Base-by-base conservation (phyloP, 2,113 vertebrate species). In the Eulacestoma nigropectus region DNA sequence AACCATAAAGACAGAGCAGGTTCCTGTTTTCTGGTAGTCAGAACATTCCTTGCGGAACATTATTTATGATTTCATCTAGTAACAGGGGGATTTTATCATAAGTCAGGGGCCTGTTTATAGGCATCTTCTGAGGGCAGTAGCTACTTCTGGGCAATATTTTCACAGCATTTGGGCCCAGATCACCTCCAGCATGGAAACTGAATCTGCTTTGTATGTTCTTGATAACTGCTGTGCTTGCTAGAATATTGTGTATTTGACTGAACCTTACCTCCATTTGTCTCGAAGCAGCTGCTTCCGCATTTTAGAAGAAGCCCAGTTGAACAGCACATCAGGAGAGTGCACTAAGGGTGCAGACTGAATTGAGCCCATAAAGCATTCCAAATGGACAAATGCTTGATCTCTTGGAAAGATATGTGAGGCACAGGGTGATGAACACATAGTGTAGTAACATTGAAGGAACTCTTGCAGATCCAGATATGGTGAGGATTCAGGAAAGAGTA, bases 221-320 rank as follows among this genome's bases (percentile, higher is more conserved):
- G 59, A 3, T 62, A 81, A 65, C 37, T 64, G 22, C 56, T 70
- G 22, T 72, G 37, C 70, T 57, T 82, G 67, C 39, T 55, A 44
- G 53, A n/a, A 5, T 46, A 16, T 42, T 0, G 0, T 60, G 33
- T 37, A 52, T 63, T 53, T 0, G 3, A 52, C 47, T 83, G 47
- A 78, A 33, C 16, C 2, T 52, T 18, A 39, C 16, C 46, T 93
- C 59, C 23, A 7, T 37, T 74, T 86, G 16, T n/a, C 57, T 90
- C 70, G 39, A 47, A 81, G 26, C 41, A 75, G 72, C 67, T 75
- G 16, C 83, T 88, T 57, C 47, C 29, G 13, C 6, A 8, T 75
- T 78, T 70, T 30, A 57, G 49, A 52, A 35, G 49, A 1, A 89
- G 7, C 26, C 37, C 41, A 52, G 32, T 0, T 47, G 33, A 64